Base-by-base conservation (phyloP, 2,113 vertebrate genomes). In the Oncorhynchus keta region DNA sequence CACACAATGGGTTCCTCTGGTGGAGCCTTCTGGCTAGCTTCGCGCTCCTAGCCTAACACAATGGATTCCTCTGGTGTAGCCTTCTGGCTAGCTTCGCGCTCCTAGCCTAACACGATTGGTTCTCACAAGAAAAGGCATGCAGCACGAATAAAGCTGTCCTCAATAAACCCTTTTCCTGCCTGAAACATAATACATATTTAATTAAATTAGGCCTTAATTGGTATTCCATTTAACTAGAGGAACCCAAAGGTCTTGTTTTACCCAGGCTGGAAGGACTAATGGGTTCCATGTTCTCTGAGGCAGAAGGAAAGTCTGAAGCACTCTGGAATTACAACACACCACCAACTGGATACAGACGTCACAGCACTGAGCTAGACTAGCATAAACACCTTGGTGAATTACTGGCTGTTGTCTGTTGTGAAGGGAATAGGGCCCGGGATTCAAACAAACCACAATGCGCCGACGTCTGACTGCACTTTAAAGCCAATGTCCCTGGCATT, bases 121-220 rank as follows among this genome's bases (percentile, higher is more conserved):
- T 88, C 83, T 85, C 83, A 77, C 48, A 79, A 87, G 85, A 86
- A 84, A 82, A 81, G 16, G 16, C 59, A 22, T 18, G 20, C n/a
- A 61, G 13, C 65, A 0, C 0, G 26, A 28, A 67, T 30, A 30
- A 66, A 24, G 5, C 16, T 28, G 28, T 18, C 66, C 3, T 32
- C 22, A 71, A 81, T 32, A 30, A 48, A 3, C 26, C 18, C 68
- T 76, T 76, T 81, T 59, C 49, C 74, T 59, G 73, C 70, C 77
- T 81, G 83, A 85, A 87, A 81, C 57, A 48, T 57, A 82, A 76
- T 64, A 79, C 81, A 68, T 26, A 51, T 88, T 87, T 86, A 84
- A 87, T 89, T 78, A 22, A 89, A 84, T 89, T 82, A 86, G 49
- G 22, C 78, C 83, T 84, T 84, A 86, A 85, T 83, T 85, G 76